Percentiles rank a stretch among this genome's conserved stretches.
Evolutionary conservation across 1,140 invertebrate species (phyloP).

Genomic region (Tenebrio molitor): DNA sequence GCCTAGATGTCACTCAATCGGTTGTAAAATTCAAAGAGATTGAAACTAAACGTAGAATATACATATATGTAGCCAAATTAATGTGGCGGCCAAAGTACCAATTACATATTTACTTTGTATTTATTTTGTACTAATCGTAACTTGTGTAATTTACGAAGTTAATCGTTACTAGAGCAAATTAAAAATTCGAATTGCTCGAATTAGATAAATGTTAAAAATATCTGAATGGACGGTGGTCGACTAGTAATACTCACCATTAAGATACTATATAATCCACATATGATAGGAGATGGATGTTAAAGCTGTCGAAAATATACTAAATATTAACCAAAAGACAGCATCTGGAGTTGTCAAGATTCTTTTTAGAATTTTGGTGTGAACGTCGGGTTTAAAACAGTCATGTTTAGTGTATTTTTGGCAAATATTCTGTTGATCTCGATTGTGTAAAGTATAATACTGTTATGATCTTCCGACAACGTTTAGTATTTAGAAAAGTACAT

Average conservation of each 20-base stretch:
- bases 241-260: background rate
- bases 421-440: constrained; percentile 34
- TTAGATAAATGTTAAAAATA: constrained; percentile 23
- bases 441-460: constrained; percentile 38
- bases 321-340: background rate
- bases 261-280: background rate
- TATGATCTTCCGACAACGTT: constrained; percentile 43
- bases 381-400: too few species aligned
- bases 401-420: constrained; percentile 23
- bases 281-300: constrained; percentile 19
- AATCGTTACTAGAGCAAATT: background rate
- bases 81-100: constrained; percentile 30
- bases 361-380: too few species aligned
- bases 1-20: background rate
- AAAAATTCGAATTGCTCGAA: constrained; percentile 6
- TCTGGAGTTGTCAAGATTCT: background rate
- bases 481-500: constrained; percentile 15
- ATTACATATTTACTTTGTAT: constrained; percentile 8
- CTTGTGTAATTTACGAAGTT: constrained; percentile 3
- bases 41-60: constrained; percentile 21
- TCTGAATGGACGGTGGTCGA: background rate
- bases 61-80: constrained; percentile 12
- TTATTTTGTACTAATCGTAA: constrained; percentile 17
- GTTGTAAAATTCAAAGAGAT: constrained; percentile 22
- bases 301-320: constrained; percentile 22